Evolutionary conservation across 2,888 invertebrate species (phyloP).

Genomic region (Andrena chrysosceles): DNA sequence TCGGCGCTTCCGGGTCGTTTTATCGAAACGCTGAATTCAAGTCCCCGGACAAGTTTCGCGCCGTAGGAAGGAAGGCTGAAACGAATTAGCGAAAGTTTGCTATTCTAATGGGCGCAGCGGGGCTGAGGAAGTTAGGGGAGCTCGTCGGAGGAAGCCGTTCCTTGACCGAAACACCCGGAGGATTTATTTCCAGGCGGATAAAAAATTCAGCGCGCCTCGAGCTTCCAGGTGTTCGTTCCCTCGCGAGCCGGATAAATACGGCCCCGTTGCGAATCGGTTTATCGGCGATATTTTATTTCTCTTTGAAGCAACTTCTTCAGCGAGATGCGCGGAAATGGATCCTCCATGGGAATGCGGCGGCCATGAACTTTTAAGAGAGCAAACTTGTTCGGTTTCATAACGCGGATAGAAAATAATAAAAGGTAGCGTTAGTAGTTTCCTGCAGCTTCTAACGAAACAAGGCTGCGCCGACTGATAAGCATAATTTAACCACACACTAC

Average conservation of each 20-base stretch:
- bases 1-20: too few species aligned
- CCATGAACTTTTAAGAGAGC: neutral
- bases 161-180: conserved; percentile 1
- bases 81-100: neutral
- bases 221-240: conserved; percentile 17
- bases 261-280: conserved; percentile 4
- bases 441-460: too few species aligned
- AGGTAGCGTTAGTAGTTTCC: too few species aligned
- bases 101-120: neutral
- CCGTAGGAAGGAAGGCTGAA: neutral
- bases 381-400: too few species aligned
- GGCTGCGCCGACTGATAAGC: too few species aligned
- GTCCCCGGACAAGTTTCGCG: neutral
- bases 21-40: neutral
- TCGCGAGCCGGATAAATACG: neutral
- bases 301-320: neutral
- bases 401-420: too few species aligned
- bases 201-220: conserved; percentile 5
- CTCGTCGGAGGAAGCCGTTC: neutral
- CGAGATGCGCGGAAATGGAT: neutral
- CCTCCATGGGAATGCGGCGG: neutral
- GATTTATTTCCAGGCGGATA: conserved; percentile 16
- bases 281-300: neutral
- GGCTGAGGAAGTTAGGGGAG: neutral
- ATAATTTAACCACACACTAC: too few species aligned